phyloP scores from a whole-genome alignment of 2,113 vertebrate genomes.

The Hoplias malabaricus region DNA sequence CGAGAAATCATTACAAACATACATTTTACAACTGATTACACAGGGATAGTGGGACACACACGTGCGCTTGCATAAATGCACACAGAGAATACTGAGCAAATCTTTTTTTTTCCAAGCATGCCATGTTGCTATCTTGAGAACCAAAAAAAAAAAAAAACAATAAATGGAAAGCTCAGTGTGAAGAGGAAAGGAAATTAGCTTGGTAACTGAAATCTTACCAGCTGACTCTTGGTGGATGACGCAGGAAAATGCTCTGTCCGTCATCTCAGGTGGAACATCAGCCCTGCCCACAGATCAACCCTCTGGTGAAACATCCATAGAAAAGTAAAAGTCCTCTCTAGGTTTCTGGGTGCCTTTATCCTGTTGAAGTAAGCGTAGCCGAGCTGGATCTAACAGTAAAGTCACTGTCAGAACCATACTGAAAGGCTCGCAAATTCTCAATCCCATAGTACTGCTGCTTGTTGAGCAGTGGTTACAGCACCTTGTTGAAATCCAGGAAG shows the following conservation, averaged over 20 bases:
- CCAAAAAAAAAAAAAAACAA: background rate
- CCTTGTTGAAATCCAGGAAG: background rate
- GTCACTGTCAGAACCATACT: background rate
- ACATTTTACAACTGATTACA: background rate
- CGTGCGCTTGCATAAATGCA: background rate
- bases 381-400: background rate
- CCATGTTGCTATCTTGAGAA: conserved; percentile 11
- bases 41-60: background rate
- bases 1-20: background rate
- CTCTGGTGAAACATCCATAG: background rate
- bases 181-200: background rate
- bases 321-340: background rate
- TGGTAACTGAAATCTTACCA: background rate
- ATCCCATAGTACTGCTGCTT: background rate
- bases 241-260: background rate
- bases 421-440: background rate
- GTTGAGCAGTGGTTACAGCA: background rate
- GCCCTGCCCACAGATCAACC: background rate
- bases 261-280: background rate
- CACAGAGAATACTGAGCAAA: conserved; percentile 20
- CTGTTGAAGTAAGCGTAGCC: background rate
- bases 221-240: background rate
- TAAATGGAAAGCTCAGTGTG: background rate
- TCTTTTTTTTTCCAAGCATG: conserved; percentile 20
- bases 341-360: background rate